Conservation (phyloP, 2,888 invertebrate genomes). For the Drosophila tripunctata region DNA sequence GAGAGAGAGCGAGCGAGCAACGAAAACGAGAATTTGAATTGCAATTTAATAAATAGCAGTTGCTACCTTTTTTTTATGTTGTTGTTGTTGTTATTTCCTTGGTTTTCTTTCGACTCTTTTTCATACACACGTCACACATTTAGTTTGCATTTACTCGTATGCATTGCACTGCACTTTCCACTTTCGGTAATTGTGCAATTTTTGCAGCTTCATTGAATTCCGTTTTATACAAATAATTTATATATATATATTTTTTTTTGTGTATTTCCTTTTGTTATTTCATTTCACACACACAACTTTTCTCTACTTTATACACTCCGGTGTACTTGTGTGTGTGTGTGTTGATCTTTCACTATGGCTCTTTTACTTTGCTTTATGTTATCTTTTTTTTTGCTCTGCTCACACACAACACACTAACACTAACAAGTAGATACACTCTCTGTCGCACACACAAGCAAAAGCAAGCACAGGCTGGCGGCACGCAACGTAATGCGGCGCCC, state of each 20-base stretch:
- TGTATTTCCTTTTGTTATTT: constrained; percentile 56
- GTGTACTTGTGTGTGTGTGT: constrained; percentile 20
- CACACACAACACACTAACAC: constrained; percentile 29
- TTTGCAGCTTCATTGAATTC: constrained; percentile 64
- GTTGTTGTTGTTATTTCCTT: too few relatives aligned
- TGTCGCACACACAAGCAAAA: constrained; percentile 27
- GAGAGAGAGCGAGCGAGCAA: neutral
- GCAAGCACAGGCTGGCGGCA: too few relatives aligned
- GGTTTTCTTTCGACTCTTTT: too few relatives aligned
- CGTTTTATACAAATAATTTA: constrained; percentile 39
- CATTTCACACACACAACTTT: constrained; percentile 60
- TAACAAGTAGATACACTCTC: constrained; percentile 27
- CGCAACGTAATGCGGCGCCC: constrained; percentile 74
- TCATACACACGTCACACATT: constrained; percentile 59
- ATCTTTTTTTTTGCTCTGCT: constrained; percentile 42
- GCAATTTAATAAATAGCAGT: constrained; percentile 70
- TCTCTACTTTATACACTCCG: constrained; percentile 62
- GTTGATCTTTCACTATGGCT: constrained; percentile 72
- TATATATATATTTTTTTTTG: constrained; percentile 25
- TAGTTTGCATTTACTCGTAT: constrained; percentile 68
- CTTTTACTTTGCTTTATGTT: constrained; percentile 68
- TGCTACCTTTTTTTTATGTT: constrained; percentile 65
- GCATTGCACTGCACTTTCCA: constrained; percentile 56
- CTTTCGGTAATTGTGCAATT: constrained; percentile 59
- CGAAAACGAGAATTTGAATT: constrained; percentile 64